Evolutionary conservation across 2,797 vertebrate species (phyloP), one percentile per base, ranked within the genome.

Genomic region (Lindbergichthys nudifrons): DNA sequence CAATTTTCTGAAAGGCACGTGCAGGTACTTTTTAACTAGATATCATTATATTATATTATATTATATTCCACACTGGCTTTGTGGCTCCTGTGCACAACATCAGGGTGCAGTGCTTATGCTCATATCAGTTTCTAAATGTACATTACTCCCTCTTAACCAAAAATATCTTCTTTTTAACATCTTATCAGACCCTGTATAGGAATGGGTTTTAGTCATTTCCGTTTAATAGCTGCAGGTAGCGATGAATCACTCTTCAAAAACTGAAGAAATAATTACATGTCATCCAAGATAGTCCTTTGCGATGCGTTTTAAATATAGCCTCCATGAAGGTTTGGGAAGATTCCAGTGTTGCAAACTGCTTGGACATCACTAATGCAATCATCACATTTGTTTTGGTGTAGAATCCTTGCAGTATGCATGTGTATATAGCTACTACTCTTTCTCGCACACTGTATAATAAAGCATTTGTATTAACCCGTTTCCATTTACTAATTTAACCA

Each of bases 101-200:
- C 15, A 53, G 71, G 21, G 39, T 58, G 43, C 70, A 59, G 47
- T 57, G 43, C 48, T 67, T 65, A 67, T 19, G 41, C 30, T 73
- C 19, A 47, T 18, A 10, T 46, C 73, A 46, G 3, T 66, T 57
- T 68, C 45, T 70, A 42, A 41, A 1, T n/a, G n/a, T 10, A 41
- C 52, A 62, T 68, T 73, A 30, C 13, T 71, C 32, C 48, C 69
- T 48, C n/a, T 70, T 10, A 75, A 65, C 39, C 83, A 79, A 84
- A 86, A 73, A 79, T 82, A 83, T 3, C 14, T 13, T 1, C 1
- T 21, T 67, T 76, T 69, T 54, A 77, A 75, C 51, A 1, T 65
- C 66, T 78, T 30, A 73, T 80, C 56, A 60, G 70, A 60, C 0
- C 19, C 2, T 61, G 7, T 48, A 10, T 51, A 48, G 56, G 36